These are phyloP conservation scores for Nephrotoma guestfalica DNA, from an alignment of 2,888 invertebrate species.

Conservation along the genomic window DNA sequence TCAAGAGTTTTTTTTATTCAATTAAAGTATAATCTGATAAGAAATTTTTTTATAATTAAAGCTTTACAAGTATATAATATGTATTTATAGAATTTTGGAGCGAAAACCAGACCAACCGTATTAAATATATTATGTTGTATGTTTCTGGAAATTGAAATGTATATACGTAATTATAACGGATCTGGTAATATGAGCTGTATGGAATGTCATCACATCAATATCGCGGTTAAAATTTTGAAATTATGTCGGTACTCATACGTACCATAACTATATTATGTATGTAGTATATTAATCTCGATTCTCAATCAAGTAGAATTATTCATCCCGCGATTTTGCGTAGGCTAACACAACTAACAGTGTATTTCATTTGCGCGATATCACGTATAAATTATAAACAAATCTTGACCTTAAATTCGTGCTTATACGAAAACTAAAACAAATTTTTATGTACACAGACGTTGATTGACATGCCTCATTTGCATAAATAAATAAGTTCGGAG, in stretches of 20 bases:
- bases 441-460: background rate
- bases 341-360: background rate
- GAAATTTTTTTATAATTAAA: background rate
- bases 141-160: background rate
- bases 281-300: background rate
- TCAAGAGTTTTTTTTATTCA: background rate
- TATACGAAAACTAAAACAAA: background rate
- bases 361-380: background rate
- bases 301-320: background rate
- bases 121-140: background rate
- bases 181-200: background rate
- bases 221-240: background rate
- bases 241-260: background rate
- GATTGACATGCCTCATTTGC: background rate
- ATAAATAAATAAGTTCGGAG: background rate
- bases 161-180: background rate
- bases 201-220: background rate
- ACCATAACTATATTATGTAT: background rate
- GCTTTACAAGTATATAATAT: background rate
- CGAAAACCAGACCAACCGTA: background rate
- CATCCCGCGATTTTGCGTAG: background rate
- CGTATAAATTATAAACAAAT: background rate
- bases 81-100: background rate
- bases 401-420: background rate
- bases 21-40: background rate